Base-by-base conservation (phyloP, 2,113 vertebrate species). In the Lichenostomus cassidix region DNA sequence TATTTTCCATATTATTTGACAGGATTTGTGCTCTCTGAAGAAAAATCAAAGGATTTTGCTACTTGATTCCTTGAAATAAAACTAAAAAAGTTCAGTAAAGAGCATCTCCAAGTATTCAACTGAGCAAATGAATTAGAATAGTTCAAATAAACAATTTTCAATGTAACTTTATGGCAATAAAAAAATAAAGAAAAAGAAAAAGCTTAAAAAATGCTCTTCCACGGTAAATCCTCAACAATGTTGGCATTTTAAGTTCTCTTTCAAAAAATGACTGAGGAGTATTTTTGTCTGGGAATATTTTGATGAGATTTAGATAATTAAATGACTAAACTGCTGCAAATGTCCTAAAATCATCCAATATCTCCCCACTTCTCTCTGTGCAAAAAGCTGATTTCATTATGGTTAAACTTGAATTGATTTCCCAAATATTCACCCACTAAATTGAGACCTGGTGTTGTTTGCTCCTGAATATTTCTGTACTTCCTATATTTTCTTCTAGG, bases 1-100 rank as follows among this genome's bases (percentile, higher is more conserved):
- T 93, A 90, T 89, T 92, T 92, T 90, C 95, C 74, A n/a, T 41
- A 44, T 73, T 49, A 87, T 80, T 92, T 78, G 87, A 91, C 65
- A 87, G 90, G 64, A 91, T 84, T 70, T 77, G 60, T 71, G 84
- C 86, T 52, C 63, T 44, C 81, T 75, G 77, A 78, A 89, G 52
- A 64, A 83, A 39, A 89, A 92, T 87, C 80, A 46, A 89, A 89
- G 79, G 69, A 62, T 49, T 86, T 68, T 7, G 5, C 68, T 76
- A 17, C 49, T 89, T 62, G 50, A 67, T 81, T 83, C 76, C 76
- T 58, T 83, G 55, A 89, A 92, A 89, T 53, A 68, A 73, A 88
- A 63, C 9, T 14, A 33, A 25, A 52, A 13, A 74, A 91, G 15
- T 42, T 7, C 44, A 59, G 22, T 15, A 16, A 81, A 77, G 25